Conservation (phyloP, 2,888 invertebrate species). For the Anoncus sp. region DNA sequence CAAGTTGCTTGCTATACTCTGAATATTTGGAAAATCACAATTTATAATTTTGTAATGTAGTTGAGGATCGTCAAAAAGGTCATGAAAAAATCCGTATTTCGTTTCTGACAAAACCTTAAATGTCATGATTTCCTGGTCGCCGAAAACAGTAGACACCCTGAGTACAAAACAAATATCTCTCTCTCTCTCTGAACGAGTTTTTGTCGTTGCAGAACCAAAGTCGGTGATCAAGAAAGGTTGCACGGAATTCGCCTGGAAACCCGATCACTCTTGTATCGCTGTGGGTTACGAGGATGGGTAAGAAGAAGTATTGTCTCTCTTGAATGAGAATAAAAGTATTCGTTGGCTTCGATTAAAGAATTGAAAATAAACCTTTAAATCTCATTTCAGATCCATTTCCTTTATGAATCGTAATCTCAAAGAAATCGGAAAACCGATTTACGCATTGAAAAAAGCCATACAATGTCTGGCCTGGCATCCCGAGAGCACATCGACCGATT, state of each 20-base stretch:
- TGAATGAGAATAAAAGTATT: no score
- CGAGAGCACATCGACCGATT: constrained; percentile 85
- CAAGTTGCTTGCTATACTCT: constrained; percentile 85
- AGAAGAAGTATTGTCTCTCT: no score
- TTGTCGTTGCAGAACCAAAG: constrained; percentile 69
- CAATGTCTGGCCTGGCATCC: constrained; percentile 91
- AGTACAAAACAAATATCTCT: no score
- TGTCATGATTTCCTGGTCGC: no score
- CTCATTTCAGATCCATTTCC: constrained; percentile 73
- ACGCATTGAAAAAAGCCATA: constrained; percentile 86
- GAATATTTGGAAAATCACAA: no score
- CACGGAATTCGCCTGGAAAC: constrained; percentile 87
- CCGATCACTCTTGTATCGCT: constrained; percentile 85
- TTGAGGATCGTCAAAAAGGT: no score
- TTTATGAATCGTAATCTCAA: constrained; percentile 72
- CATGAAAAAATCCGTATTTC: no score
- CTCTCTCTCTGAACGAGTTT: no score
- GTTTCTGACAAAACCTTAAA: no score
- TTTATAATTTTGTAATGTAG: no score
- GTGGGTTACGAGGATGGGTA: constrained; percentile 88
- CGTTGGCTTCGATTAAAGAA: constrained; percentile 6
- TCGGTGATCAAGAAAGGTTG: constrained; percentile 76
- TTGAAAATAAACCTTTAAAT: constrained; percentile 22
- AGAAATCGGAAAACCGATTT: constrained; percentile 78
- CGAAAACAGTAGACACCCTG: no score